These are phyloP conservation scores for Peromyscus nudipes DNA, from an alignment of 2,797 vertebrate species.

Conservation along the genomic window DNA sequence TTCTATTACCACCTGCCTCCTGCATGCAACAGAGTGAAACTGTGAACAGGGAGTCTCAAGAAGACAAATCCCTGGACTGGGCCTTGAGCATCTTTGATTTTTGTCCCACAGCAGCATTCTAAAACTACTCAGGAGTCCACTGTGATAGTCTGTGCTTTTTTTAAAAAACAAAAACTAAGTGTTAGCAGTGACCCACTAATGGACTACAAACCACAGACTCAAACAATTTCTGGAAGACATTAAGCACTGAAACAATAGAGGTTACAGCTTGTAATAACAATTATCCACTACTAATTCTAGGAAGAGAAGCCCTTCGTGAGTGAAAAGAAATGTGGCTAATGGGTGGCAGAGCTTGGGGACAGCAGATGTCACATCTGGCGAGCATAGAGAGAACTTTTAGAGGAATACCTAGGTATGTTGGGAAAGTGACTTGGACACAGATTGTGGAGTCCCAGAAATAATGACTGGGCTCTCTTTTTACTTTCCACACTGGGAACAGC, in stretches of 20 bases:
- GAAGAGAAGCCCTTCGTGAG: neutral
- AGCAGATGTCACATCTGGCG: neutral
- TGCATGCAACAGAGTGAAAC: neutral
- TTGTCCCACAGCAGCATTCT: neutral
- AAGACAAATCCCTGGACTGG: neutral
- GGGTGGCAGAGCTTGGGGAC: neutral
- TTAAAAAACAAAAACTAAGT: neutral
- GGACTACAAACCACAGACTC: constrained; percentile 1
- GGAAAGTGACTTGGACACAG: neutral
- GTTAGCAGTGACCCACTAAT: neutral
- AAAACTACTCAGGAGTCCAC: neutral
- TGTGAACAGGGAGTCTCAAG: neutral
- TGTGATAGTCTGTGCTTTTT: neutral
- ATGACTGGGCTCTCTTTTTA: neutral
- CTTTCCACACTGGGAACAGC: neutral
- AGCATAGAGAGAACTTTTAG: neutral
- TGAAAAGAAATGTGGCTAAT: neutral
- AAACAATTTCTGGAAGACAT: constrained; percentile 4
- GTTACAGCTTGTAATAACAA: neutral
- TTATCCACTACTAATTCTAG: neutral
- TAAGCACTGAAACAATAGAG: neutral
- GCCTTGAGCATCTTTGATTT: neutral
- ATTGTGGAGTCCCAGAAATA: neutral
- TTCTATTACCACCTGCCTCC: neutral
- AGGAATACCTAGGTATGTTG: neutral